Conservation (phyloP, 2,888 invertebrate species). For the Spodoptera picta region DNA sequence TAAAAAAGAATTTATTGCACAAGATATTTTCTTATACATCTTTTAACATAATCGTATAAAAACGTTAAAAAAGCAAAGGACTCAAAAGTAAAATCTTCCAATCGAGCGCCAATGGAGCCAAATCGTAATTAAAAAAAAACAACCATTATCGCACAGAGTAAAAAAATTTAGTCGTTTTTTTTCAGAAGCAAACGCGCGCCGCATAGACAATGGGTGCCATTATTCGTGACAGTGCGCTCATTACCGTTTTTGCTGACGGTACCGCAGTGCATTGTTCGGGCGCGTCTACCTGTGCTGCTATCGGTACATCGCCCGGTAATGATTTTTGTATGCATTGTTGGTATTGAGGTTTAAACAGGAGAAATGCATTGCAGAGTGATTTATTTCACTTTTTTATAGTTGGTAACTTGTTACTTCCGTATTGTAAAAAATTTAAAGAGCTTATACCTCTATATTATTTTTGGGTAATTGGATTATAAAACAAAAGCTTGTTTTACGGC, state of each 20-base stretch:
- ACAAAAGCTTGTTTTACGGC: too few relatives aligned
- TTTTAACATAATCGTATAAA: too few relatives aligned
- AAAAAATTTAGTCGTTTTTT: slow-evolving; percentile 61
- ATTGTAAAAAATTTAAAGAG: neutral
- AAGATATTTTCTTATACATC: too few relatives aligned
- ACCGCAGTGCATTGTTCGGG: slow-evolving; percentile 72
- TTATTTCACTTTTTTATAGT: slow-evolving; percentile 27
- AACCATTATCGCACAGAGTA: slow-evolving; percentile 59
- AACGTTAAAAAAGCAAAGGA: neutral
- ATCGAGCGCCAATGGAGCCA: slow-evolving; percentile 55
- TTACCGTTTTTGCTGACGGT: slow-evolving; percentile 82
- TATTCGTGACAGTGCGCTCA: slow-evolving; percentile 83
- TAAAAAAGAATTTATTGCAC: too few relatives aligned
- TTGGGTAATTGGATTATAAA: too few relatives aligned
- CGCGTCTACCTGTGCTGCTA: slow-evolving; percentile 81
- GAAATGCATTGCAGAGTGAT: slow-evolving; percentile 36
- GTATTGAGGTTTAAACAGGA: slow-evolving; percentile 40
- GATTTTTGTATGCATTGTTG: slow-evolving; percentile 55
- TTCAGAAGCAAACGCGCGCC: slow-evolving; percentile 68
- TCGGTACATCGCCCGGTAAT: slow-evolving; percentile 68
- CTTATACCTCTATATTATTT: neutral
- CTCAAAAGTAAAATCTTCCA: slow-evolving; percentile 11
- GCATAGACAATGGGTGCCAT: slow-evolving; percentile 83
- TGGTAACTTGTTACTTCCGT: slow-evolving; percentile 26
- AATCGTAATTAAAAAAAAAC: slow-evolving; percentile 55